Base-by-base conservation (phyloP, 2,797 vertebrate genomes). In the Anniella stebbinsi region DNA sequence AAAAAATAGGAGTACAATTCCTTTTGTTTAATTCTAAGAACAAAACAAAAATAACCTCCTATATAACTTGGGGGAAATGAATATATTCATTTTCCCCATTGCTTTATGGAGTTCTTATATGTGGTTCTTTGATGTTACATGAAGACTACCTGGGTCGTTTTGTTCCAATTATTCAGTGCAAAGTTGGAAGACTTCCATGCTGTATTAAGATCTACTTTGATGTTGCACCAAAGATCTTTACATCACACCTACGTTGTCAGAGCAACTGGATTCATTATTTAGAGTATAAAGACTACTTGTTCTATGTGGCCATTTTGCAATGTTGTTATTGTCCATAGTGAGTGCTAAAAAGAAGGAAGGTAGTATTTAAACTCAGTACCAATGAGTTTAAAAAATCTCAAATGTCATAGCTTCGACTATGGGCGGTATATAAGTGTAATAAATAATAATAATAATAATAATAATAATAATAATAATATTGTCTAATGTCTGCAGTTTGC, bases 121-220 rank as follows among this genome's bases (percentile, higher is more conserved):
- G 30, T 92, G 25, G 25, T 91, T 92, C 96, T 97, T 97, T 97
- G 96, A 96, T 97, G 95, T 96, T 97, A 95, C 90, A 91, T 87
- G 92, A 89, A 95, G 93, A 95, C 95, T 97, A 96, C 95, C 94
- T 96, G 93, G 81, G 88, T 97, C 92, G 89, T 97, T 97, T 97
- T 97, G 94, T 97, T 93, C 94, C 96, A 96, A 86, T 97, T 97
- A 96, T 92, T 93, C 92, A 93, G 93, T 89, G 93, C 70, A 94
- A 94, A 95, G 95, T 95, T 96, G 95, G 95, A 96, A 94, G 96
- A 93, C 90, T 95, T 95, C 92, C 80, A 12, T 51, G 89, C 76
- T 38, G 25, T 75, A 92, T 33, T 89, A 95, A 95, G 88, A 94
- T 41, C 57, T 87, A 92, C 96, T 97, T 96, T 97, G 96, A 97